Conservation (phyloP, 2,797 vertebrate genomes). For the Sus cebifrons region DNA sequence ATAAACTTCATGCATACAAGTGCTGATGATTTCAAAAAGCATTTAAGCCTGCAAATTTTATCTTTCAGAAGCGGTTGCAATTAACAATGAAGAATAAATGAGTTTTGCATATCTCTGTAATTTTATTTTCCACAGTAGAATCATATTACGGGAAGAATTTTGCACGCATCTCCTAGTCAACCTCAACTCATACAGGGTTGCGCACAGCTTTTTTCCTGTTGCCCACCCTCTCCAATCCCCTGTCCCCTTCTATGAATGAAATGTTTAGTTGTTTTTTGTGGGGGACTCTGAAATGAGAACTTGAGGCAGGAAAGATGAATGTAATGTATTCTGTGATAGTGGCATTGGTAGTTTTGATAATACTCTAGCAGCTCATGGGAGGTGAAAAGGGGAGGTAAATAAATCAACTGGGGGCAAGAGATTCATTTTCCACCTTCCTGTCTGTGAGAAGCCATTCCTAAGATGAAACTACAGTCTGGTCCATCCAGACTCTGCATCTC, state of each 20-base stretch:
- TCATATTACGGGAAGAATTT: conserved; percentile 70
- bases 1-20: conserved; percentile 82
- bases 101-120: conserved; percentile 79
- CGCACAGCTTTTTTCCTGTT: conserved; percentile 47
- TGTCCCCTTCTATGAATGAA: conserved; percentile 38
- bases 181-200: conserved; percentile 69
- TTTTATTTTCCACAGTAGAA: conserved; percentile 84
- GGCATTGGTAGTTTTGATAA: conserved; percentile 75
- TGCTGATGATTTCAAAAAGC: conserved; percentile 75
- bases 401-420: conserved; percentile 80
- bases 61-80: conserved; percentile 84
- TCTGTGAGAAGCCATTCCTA: conserved; percentile 77
- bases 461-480: conserved; percentile 79
- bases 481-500: conserved; percentile 76
- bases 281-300: conserved; percentile 72
- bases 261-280: conserved; percentile 73
- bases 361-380: conserved; percentile 72
- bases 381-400: conserved; percentile 73
- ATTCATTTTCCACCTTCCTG: conserved; percentile 76
- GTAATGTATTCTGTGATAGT: conserved; percentile 64
- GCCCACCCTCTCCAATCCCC: not conserved
- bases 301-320: conserved; percentile 74
- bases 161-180: conserved; percentile 45
- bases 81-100: conserved; percentile 78
- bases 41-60: conserved; percentile 79